Conservation (phyloP, 2,888 invertebrate species). For the Lymantria dispar region DNA sequence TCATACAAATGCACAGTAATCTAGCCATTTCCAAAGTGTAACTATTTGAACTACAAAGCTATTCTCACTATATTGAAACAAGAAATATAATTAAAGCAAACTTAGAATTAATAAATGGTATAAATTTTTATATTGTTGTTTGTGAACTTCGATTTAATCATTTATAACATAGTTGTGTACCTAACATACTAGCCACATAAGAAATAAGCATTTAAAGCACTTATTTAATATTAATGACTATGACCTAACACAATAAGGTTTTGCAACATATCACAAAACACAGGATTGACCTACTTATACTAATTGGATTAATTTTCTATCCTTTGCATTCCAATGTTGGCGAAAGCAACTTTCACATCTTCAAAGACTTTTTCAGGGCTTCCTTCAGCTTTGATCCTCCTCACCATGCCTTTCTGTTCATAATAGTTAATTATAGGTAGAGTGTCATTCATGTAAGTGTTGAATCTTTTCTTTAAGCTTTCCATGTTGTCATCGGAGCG, state of each 20-base stretch:
- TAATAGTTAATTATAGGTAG: constrained; percentile 95
- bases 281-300: constrained; percentile 29
- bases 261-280: constrained; percentile 18
- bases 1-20: no score
- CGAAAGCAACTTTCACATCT: constrained; percentile 79
- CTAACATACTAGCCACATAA: not conserved
- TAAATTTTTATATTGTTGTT: no score
- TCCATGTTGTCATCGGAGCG: constrained; percentile 97
- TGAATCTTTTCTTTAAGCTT: constrained; percentile 92
- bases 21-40: no score
- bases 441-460: constrained; percentile 92
- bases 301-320: constrained; percentile 46
- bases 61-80: no score
- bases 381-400: constrained; percentile 87
- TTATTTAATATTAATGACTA: not conserved
- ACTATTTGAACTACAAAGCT: no score
- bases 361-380: constrained; percentile 85
- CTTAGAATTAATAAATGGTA: no score
- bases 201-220: not conserved
- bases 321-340: constrained; percentile 53
- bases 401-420: constrained; percentile 86
- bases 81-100: no score
- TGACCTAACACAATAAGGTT: constrained; percentile 6
- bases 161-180: not conserved
- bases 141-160: no score